Evolutionary conservation across 2,797 vertebrate genomes (phyloP).

Genomic region (Helostoma temminkii): DNA sequence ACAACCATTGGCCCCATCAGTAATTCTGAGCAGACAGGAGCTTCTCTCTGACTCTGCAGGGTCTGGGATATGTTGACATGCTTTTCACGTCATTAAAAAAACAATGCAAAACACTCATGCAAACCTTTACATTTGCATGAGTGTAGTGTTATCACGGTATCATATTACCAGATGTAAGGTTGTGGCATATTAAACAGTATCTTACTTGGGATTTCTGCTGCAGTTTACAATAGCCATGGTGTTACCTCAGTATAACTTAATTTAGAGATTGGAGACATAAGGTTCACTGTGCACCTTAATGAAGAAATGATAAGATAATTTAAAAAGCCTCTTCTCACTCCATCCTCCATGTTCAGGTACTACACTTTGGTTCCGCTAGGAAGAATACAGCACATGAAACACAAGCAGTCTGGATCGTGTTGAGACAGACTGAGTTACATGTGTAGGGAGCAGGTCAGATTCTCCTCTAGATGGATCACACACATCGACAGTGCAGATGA

Average conservation of each 20-base stretch:
- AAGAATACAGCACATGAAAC: constrained; percentile 51
- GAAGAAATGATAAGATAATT: no score
- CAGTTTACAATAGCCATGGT: not conserved
- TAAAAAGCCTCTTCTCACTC: no score
- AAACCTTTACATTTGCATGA: constrained; percentile 6
- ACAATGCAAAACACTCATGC: constrained; percentile 27
- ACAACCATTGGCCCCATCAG: constrained; percentile 51
- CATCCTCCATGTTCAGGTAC: no score
- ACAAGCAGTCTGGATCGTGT: constrained; percentile 58
- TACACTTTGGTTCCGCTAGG: no score
- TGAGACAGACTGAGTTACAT: constrained; percentile 55
- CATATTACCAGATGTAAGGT: not conserved
- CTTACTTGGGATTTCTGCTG: not conserved
- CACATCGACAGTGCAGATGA: constrained; percentile 23
- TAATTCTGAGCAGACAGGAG: constrained; percentile 36
- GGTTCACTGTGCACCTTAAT: not conserved
- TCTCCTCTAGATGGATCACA: constrained; percentile 24
- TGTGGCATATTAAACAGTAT: not conserved
- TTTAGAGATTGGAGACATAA: not conserved
- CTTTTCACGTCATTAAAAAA: constrained; percentile 4
- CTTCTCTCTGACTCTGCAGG: constrained; percentile 18
- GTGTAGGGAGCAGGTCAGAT: constrained; percentile 25
- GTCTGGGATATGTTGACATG: not conserved
- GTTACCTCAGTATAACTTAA: not conserved
- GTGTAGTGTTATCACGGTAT: not conserved